Percentiles rank a stretch among this genome's conserved stretches.
These are phyloP conservation scores for Triplophysa siluroides DNA, from an alignment of 2,113 vertebrate genomes.

Conservation along the genomic window DNA sequence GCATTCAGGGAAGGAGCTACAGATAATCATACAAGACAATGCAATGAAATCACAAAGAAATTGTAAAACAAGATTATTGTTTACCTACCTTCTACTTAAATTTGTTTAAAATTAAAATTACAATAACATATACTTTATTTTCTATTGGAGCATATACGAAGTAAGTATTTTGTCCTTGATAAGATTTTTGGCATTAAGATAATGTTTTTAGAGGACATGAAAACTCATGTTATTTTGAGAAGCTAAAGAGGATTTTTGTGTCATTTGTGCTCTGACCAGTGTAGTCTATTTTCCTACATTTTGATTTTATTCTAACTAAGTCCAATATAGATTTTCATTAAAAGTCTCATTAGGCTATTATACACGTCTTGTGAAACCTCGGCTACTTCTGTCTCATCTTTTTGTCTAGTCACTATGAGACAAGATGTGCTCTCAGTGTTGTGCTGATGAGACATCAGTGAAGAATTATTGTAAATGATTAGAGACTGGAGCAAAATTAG, in stretches of 20 bases:
- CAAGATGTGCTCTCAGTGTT: not conserved
- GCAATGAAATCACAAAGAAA: not conserved
- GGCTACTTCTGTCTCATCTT: not conserved
- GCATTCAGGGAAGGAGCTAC: conserved; percentile 91
- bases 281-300: not conserved
- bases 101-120: too few relatives aligned
- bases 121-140: too few relatives aligned
- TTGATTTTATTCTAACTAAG: not conserved
- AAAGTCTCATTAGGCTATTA: conserved; percentile 3
- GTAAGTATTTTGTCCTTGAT: not conserved
- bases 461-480: conserved; percentile 35
- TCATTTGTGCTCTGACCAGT: not conserved
- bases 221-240: too few relatives aligned
- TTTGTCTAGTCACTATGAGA: conserved; percentile 33
- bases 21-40: conserved; percentile 46
- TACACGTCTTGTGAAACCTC: not conserved
- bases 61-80: too few relatives aligned
- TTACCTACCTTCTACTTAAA: too few relatives aligned
- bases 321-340: not conserved
- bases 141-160: not conserved
- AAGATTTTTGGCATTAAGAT: too few relatives aligned
- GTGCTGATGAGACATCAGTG: not conserved
- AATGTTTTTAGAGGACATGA: not conserved
- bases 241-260: not conserved
- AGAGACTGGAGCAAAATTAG: not conserved